Percentiles rank a stretch among this genome's conserved stretches.
phyloP scores from a whole-genome alignment of 2,113 vertebrate genomes.

The western clawed frog (Xenopus tropicalis) region DNA sequence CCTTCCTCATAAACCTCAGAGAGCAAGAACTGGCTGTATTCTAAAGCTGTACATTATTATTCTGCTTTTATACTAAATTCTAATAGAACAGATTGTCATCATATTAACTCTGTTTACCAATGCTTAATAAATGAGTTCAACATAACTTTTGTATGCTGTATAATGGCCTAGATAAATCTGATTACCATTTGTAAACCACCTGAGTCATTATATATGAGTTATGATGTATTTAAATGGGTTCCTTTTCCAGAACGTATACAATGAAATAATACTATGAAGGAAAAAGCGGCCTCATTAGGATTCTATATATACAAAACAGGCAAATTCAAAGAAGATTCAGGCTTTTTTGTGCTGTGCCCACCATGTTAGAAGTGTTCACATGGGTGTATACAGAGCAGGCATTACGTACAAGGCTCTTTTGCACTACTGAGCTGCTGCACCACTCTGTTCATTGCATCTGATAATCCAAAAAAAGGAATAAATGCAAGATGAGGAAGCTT shows the following conservation, averaged over 20 bases:
- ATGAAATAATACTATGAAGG: conserved; percentile 27
- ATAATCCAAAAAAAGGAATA: not conserved
- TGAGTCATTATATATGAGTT: conserved; percentile 33
- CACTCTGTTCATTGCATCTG: conserved; percentile 14
- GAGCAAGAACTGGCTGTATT: conserved; percentile 14
- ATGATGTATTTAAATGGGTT: conserved; percentile 23
- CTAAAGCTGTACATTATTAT: conserved; percentile 16
- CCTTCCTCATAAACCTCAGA: conserved; percentile 18
- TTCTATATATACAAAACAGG: too few species aligned
- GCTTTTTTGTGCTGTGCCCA: too few species aligned
- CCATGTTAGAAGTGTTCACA: too few species aligned
- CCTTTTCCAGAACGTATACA: not conserved
- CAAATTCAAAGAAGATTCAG: too few species aligned
- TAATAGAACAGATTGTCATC: conserved; percentile 22
- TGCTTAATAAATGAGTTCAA: conserved; percentile 28
- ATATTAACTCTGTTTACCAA: conserved; percentile 22
- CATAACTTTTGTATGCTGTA: conserved; percentile 29
- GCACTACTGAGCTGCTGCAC: conserved; percentile 1
- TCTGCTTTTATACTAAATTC: conserved; percentile 14
- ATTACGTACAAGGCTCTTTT: too few species aligned
- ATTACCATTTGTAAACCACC: conserved; percentile 17
- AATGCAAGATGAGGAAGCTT: too few species aligned
- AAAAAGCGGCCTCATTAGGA: conserved; percentile 4
- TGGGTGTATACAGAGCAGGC: too few species aligned
- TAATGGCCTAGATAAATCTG: conserved; percentile 23